Evolutionary conservation across 2,888 invertebrate genomes (phyloP).

Genomic region (Doris montereyensis): DNA sequence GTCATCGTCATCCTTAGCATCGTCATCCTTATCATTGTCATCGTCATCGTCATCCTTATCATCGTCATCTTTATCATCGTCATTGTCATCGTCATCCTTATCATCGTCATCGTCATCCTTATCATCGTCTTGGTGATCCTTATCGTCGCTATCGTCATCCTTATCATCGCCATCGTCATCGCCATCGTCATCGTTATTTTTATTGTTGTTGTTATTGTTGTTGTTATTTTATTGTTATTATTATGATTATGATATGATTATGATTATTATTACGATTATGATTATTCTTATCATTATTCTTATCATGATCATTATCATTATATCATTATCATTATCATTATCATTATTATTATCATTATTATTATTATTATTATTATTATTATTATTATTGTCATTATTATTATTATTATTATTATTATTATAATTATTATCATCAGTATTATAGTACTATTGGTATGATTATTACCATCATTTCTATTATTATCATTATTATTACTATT

Average conservation of each 20-base stretch:
- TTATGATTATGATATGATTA: background rate
- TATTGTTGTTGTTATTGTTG: background rate
- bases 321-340: background rate
- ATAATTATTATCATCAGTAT: background rate
- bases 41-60: background rate
- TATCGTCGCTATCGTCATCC: background rate
- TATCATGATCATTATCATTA: background rate
- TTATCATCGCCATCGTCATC: background rate
- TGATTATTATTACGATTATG: background rate
- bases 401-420: background rate
- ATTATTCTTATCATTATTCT: background rate
- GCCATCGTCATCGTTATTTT: constrained; percentile 40
- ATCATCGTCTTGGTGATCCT: background rate
- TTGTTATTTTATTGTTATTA: background rate
- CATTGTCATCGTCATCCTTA: background rate
- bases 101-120: background rate
- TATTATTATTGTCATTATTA: too few species aligned
- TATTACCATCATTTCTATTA: too few species aligned
- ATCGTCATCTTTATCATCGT: background rate
- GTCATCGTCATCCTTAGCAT: background rate
- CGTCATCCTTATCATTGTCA: background rate
- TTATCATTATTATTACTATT: too few species aligned
- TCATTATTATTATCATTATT: background rate
- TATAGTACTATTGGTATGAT: background rate
- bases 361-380: background rate